These are phyloP conservation scores for Campoplex nolae DNA, from an alignment of 2,888 invertebrate genomes.

Conservation along the genomic window DNA sequence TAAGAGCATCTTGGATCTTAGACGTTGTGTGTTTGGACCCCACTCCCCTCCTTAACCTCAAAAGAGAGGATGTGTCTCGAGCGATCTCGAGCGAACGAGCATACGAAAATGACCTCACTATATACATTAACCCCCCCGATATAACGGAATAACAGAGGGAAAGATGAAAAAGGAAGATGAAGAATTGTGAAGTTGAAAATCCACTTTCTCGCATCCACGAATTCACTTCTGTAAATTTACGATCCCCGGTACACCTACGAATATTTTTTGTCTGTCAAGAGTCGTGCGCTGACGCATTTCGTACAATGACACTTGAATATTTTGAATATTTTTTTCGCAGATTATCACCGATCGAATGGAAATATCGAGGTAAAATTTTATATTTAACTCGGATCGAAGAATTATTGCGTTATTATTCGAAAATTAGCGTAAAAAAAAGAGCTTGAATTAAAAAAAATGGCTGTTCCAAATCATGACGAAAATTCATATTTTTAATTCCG, in stretches of 20 bases:
- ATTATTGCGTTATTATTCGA: no score
- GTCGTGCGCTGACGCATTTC: neutral
- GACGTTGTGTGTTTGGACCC: slow-evolving; percentile 16
- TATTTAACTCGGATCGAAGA: neutral
- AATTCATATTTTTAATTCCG: no score
- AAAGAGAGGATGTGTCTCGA: slow-evolving; percentile 34
- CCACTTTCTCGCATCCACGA: slow-evolving; percentile 63
- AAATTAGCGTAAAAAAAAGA: no score
- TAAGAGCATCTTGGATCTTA: slow-evolving; percentile 71
- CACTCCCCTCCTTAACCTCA: slow-evolving; percentile 16
- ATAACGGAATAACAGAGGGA: neutral
- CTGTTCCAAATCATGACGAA: no score
- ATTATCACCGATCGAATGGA: neutral
- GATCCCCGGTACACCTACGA: slow-evolving; percentile 52
- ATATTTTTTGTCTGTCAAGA: neutral
- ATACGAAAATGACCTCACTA: slow-evolving; percentile 7
- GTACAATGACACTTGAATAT: neutral
- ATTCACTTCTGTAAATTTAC: slow-evolving; percentile 67
- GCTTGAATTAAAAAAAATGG: no score
- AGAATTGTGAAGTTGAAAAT: slow-evolving; percentile 15
- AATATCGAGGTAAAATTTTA: neutral
- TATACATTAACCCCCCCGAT: slow-evolving; percentile 15
- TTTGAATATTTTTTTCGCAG: neutral
- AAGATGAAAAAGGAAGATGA: slow-evolving; percentile 42
- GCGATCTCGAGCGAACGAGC: slow-evolving; percentile 40